Conservation (phyloP, 2,113 vertebrate genomes). For the Apodemus speciosus region DNA sequence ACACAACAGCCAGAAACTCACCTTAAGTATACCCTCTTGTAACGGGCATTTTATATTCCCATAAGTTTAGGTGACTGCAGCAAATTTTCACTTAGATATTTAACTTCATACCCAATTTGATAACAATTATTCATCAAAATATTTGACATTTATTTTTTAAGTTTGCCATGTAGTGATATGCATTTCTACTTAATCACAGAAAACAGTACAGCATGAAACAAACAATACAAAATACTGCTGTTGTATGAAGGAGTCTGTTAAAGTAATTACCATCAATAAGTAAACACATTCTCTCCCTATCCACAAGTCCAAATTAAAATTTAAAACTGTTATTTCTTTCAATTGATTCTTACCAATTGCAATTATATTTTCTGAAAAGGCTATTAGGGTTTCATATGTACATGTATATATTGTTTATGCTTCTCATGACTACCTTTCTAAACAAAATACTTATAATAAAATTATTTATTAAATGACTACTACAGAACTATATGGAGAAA, state of each 20-base stretch:
- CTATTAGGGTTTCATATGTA: neutral
- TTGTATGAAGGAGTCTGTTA: slow-evolving; percentile 36
- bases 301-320: slow-evolving; percentile 32
- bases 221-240: slow-evolving; percentile 28
- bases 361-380: slow-evolving; percentile 24
- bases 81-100: slow-evolving; percentile 54
- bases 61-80: neutral
- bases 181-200: slow-evolving; percentile 39
- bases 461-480: neutral
- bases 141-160: slow-evolving; percentile 47
- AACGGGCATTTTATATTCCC: neutral
- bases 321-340: neutral
- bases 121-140: slow-evolving; percentile 53
- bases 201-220: slow-evolving; percentile 29
- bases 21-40: neutral
- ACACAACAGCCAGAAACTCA: neutral
- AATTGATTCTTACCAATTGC: neutral
- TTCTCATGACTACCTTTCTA: neutral
- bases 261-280: slow-evolving; percentile 28
- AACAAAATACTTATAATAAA: neutral
- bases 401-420: slow-evolving; percentile 2
- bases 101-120: slow-evolving; percentile 48
- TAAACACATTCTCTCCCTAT: slow-evolving; percentile 17
- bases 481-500: neutral
- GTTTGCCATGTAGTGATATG: slow-evolving; percentile 25